Evolutionary conservation across 2,797 vertebrate species (phyloP), one percentile per base, ranked within the genome.

Genomic region (Intellagama lesueurii): DNA sequence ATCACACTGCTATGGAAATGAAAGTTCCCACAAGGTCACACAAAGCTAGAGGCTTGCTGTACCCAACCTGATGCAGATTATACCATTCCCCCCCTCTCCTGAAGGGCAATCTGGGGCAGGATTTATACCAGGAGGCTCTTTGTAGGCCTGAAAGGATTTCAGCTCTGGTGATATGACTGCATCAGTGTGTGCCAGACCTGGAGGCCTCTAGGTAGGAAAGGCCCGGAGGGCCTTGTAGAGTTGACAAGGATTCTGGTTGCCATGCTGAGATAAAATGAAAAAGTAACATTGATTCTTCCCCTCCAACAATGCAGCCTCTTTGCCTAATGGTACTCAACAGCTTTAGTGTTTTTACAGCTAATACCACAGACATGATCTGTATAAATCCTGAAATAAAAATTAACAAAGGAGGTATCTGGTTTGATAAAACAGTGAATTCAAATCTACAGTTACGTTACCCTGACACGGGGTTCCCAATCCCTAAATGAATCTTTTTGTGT

Each of bases 401-500:
- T 28, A 76, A 85, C 4, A n/a, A 66, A 44, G 28, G 24, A 12
- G 40, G 7, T 44, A 19, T 9, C 66, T 28, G 26, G 28, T 28
- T 86, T 47, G 44, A 44, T 22, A 22, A 32, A 7, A 11, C 9
- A 1, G 4, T 32, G 24, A 16, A 8, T 17, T 75, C 35, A 60
- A 52, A 24, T 26, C 7, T 56, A 56, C 14, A 22, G 35, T 64
- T 47, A 52, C 17, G 30, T 70, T 52, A 40, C 8, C 26, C 35
- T 40, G 16, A 35, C 7, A 30, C 6, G 4, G 26, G 28, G 17
- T 44, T 26, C 30, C 28, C 6, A 40, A 30, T 73, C 28, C 73
- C 81, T 44, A 81, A n/a, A 24, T n/a, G 11, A 64, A 75, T n/a
- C 47, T n/a, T 82, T 32, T 24, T 64, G 12, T 49, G 90, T 92